These are phyloP conservation scores for Takifugu ocellatus DNA, from an alignment of 2,797 vertebrate species.

Conservation along the genomic window DNA sequence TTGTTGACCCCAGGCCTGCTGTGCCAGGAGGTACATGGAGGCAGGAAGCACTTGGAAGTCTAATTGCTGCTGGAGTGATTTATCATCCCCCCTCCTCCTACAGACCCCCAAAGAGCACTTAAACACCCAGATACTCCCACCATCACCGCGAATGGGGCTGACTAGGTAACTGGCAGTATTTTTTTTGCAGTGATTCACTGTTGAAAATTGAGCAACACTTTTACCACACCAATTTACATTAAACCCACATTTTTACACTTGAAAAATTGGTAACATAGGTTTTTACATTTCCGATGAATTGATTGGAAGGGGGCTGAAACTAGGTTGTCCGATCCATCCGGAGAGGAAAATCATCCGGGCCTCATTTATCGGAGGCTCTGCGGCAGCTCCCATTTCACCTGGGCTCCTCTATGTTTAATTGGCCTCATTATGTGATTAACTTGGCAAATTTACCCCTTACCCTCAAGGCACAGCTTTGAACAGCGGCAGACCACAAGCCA, in stretches of 20 bases:
- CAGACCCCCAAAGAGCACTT: conserved; percentile 43
- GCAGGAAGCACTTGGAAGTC: conserved; percentile 42
- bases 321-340: conserved; percentile 42
- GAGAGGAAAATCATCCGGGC: conserved; percentile 50
- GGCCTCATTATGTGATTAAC: conserved; percentile 83
- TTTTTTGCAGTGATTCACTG: no score
- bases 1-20: conserved; percentile 45
- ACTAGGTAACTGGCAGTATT: no score
- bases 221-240: no score
- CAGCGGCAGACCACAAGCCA: conserved; percentile 61
- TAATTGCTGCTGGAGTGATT: conserved; percentile 60
- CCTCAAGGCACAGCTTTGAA: conserved; percentile 72
- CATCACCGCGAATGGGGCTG: conserved; percentile 10
- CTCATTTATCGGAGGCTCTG: conserved; percentile 67
- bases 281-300: no score
- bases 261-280: no score
- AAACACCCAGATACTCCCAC: conserved; percentile 29
- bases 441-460: conserved; percentile 77
- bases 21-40: conserved; percentile 40
- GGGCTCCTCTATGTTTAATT: conserved; percentile 75
- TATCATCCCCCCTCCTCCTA: conserved; percentile 36
- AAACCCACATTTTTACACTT: no score
- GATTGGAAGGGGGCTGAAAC: conserved; percentile 42
- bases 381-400: conserved; percentile 76
- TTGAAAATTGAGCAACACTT: no score